Conservation (phyloP, 2,797 vertebrate species). For the Micromesistius poutassou region DNA sequence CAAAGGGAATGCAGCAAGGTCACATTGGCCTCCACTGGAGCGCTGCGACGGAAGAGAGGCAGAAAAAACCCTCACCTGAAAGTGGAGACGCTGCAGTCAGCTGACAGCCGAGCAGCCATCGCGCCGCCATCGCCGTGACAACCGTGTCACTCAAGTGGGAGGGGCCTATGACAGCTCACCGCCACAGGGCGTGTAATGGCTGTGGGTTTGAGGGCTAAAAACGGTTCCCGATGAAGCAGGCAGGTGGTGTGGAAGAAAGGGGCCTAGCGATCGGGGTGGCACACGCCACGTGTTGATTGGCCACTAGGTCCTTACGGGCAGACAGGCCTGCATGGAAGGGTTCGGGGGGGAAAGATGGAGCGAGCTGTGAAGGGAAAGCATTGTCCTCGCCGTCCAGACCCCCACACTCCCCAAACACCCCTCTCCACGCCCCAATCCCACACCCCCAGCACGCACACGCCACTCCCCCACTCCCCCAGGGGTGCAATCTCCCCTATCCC, state of each 20-base stretch:
- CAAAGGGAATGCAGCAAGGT: conserved; percentile 52
- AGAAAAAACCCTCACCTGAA: conserved; percentile 29
- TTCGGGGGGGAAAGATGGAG: conserved; percentile 19
- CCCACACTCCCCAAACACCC: conserved; percentile 65
- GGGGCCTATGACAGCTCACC: conserved; percentile 42
- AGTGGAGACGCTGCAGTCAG: conserved; percentile 42
- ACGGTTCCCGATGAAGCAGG: background rate
- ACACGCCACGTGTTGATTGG: conserved; percentile 54
- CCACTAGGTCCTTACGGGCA: conserved; percentile 35
- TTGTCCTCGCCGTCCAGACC: conserved; percentile 54
- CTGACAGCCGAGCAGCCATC: conserved; percentile 50
- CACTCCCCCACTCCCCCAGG: no score
- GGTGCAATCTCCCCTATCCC: no score
- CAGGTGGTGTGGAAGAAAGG: conserved; percentile 37
- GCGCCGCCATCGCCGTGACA: conserved; percentile 40
- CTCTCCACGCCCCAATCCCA: conserved; percentile 39
- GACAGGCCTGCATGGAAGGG: conserved; percentile 59
- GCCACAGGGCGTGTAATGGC: conserved; percentile 29
- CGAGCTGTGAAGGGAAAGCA: conserved; percentile 72
- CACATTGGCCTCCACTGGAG: conserved; percentile 53
- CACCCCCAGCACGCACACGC: conserved; percentile 38
- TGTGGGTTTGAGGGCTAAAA: conserved; percentile 11
- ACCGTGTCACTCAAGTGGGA: conserved; percentile 43
- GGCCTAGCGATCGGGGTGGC: conserved; percentile 4
- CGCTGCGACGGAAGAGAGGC: conserved; percentile 48